A percentile compares a stretch with the other conserved stretches of the same genome.
Conservation (phyloP, 2,797 vertebrate species). For the Takifugu rubripes region DNA sequence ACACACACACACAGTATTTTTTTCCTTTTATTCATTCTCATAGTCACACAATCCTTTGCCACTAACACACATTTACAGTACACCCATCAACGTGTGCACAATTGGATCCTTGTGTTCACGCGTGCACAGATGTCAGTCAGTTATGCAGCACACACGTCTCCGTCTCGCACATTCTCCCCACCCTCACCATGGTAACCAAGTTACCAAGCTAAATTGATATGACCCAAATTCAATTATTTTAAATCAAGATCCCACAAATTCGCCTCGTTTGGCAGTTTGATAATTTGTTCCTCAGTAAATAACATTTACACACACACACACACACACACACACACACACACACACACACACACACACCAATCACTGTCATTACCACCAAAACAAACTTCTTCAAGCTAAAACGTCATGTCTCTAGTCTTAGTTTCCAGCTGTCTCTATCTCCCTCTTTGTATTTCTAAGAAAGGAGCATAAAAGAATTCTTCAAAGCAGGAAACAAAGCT, state of each 20-base stretch:
- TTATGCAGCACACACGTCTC: not conserved
- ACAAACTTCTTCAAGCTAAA: not conserved
- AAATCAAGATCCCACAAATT: not conserved
- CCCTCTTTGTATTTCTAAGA: no score
- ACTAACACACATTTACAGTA: constrained; percentile 5
- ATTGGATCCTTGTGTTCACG: not conserved
- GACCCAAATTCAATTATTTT: no score
- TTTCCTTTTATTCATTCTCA: constrained; percentile 21
- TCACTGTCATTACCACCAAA: not conserved
- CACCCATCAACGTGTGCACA: constrained; percentile 13
- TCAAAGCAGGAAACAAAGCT: no score
- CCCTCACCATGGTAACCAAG: no score
- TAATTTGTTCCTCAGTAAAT: not conserved
- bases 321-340: not conserved
- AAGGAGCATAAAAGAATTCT: no score
- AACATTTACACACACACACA: not conserved
- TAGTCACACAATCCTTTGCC: constrained; percentile 14
- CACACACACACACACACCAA: not conserved
- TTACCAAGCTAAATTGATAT: no score
- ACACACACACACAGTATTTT: constrained; percentile 5
- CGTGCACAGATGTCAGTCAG: no score
- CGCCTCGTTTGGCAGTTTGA: not conserved
- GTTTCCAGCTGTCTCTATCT: no score
- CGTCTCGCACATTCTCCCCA: constrained; percentile 26
- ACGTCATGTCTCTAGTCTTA: no score